These are phyloP conservation scores for Heliconius melpomene DNA, from an alignment of 1,140 invertebrate species.

Conservation along the genomic window DNA sequence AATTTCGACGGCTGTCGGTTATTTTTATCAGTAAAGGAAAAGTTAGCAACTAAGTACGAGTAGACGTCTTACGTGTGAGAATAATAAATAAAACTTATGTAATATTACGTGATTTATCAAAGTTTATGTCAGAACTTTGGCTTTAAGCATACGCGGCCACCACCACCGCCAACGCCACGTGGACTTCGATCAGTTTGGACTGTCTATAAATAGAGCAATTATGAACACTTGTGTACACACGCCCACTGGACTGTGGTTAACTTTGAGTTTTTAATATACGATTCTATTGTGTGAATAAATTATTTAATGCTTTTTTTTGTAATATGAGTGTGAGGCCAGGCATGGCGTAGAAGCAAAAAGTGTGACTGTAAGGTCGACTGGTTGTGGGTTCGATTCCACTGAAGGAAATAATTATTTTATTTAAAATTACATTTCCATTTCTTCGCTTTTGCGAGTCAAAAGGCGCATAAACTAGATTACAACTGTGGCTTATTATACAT, in stretches of 20 bases:
- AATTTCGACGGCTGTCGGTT: too few relatives aligned
- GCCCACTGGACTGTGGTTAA: neutral
- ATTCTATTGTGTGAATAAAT: neutral
- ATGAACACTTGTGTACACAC: slow-evolving; percentile 30
- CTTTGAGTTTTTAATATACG: neutral
- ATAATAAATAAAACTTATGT: neutral
- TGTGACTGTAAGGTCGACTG: too few relatives aligned
- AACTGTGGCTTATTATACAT: too few relatives aligned
- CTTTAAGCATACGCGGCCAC: neutral
- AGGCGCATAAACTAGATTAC: too few relatives aligned
- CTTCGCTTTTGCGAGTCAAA: too few relatives aligned
- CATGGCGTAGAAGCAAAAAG: too few relatives aligned
- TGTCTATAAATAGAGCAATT: slow-evolving; percentile 29
- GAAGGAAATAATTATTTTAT: too few relatives aligned
- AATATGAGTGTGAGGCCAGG: neutral
- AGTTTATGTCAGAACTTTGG: neutral
- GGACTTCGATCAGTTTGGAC: slow-evolving; percentile 9
- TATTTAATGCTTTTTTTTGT: neutral
- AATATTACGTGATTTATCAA: neutral
- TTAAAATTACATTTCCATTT: too few relatives aligned
- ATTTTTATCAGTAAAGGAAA: neutral
- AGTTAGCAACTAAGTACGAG: neutral
- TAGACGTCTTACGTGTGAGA: neutral
- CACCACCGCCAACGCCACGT: neutral
- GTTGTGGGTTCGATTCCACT: too few relatives aligned